These are phyloP conservation scores for Synanthedon formicaeformis DNA, from an alignment of 2,888 invertebrate genomes.

Conservation along the genomic window DNA sequence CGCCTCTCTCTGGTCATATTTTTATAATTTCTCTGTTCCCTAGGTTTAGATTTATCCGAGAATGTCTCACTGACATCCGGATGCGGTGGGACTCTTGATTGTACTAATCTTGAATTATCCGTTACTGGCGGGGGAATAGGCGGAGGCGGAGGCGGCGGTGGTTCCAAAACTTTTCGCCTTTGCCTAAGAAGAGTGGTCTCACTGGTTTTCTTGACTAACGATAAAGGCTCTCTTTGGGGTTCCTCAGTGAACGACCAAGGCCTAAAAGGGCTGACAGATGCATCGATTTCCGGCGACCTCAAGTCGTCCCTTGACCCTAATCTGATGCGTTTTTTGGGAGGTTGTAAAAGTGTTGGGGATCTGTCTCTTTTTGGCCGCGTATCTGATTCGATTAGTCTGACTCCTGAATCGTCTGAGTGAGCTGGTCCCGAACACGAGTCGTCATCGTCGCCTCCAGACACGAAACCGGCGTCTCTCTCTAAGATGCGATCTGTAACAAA, in stretches of 20 bases:
- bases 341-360: constrained; percentile 53
- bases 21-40: constrained; percentile 90
- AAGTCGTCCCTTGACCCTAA: constrained; percentile 50
- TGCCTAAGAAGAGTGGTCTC: constrained; percentile 42
- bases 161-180: constrained; percentile 41
- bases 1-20: constrained; percentile 94
- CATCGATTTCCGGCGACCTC: constrained; percentile 49
- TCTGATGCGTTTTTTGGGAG: constrained; percentile 79
- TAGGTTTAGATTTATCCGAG: constrained; percentile 35
- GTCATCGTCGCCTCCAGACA: constrained; percentile 80
- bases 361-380: constrained; percentile 71
- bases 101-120: constrained; percentile 30
- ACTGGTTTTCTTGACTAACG: constrained; percentile 67
- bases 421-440: constrained; percentile 68
- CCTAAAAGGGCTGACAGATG: constrained; percentile 68
- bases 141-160: constrained; percentile 32
- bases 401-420: constrained; percentile 66
- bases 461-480: constrained; percentile 79
- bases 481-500: constrained; percentile 68
- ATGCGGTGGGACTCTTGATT: constrained; percentile 66
- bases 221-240: constrained; percentile 75
- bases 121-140: constrained; percentile 28
- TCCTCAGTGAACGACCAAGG: constrained; percentile 75
- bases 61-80: constrained; percentile 53
- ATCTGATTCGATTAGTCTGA: constrained; percentile 48